Conservation (phyloP, 2,797 vertebrate species). For the Melanotaenia trifasciata region DNA sequence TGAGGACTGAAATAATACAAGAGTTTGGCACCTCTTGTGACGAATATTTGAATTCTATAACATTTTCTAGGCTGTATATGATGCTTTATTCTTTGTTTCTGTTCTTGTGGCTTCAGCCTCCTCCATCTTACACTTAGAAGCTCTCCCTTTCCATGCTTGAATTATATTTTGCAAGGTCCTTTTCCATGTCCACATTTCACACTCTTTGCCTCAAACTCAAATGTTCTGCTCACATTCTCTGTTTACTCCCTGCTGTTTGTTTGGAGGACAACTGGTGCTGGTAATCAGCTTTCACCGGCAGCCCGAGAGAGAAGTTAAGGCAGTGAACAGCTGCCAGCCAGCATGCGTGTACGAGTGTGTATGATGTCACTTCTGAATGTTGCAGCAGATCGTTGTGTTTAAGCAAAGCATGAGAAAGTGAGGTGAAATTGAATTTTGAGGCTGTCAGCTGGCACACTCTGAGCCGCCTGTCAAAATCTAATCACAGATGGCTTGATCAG, state of each 20-base stretch:
- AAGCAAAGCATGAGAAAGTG: slow-evolving; percentile 52
- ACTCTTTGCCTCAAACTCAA: slow-evolving; percentile 21
- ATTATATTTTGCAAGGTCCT: slow-evolving; percentile 20
- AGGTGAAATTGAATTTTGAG: slow-evolving; percentile 70
- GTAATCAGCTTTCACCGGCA: slow-evolving; percentile 72
- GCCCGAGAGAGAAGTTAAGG: slow-evolving; percentile 54
- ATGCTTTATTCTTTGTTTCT: neutral
- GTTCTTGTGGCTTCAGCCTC: neutral
- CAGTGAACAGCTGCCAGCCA: slow-evolving; percentile 56
- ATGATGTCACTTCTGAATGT: slow-evolving; percentile 29
- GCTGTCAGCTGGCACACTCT: slow-evolving; percentile 58
- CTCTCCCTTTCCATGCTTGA: neutral
- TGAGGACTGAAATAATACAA: neutral
- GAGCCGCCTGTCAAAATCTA: slow-evolving; percentile 66
- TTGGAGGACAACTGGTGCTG: slow-evolving; percentile 49
- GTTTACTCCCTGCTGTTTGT: slow-evolving; percentile 57
- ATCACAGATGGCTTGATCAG: slow-evolving; percentile 73
- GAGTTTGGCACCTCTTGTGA: neutral
- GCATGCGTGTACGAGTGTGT: slow-evolving; percentile 16
- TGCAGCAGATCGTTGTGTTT: slow-evolving; percentile 52
- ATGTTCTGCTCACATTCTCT: slow-evolving; percentile 24
- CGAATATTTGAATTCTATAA: neutral
- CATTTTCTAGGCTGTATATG: neutral
- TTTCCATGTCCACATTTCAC: slow-evolving; percentile 13
- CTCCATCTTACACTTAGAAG: neutral